Evolutionary conservation across 2,888 invertebrate species (phyloP), one percentile per base, ranked within the genome.

Genomic region (Callosobruchus maculatus): DNA sequence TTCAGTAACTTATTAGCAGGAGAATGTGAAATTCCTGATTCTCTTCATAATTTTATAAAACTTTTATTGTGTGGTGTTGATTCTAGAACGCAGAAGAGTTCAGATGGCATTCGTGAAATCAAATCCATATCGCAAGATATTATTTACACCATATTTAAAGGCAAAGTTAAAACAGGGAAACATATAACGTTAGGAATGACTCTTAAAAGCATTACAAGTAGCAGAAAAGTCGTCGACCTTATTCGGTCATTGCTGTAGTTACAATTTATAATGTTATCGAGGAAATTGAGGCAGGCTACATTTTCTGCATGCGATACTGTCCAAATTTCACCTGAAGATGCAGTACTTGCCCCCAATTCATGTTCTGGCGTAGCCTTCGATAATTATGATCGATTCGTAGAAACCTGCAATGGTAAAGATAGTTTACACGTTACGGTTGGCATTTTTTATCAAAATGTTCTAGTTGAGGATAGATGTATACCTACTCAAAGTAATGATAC

Each of bases 381-480:
- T 74, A 78, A 78, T 75, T 77, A 73, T 70, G 77, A 77, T 72
- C n/a, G 77, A 30, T 78, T 75, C 49, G 77, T 78, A 0, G 77
- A 78, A 68, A 78, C 77, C 21, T 26, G 21, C 49, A 73, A n/a
- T 21, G 77, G 75, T 21, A 77, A 75, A 73, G 75, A 77, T 67
- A 74, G 71, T 21, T 70, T 74, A 67, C 70, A 74, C 31, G 72
- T 69, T 18, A 72, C 73, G 2, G 70, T 73, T 2, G 70, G 71
- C 5, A 66, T 71, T 20, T 69, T 75, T 49, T 74, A 70, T 72
- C 73, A 75, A 21, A 21, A 75, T 67, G 67, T 73, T 71, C 31
- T 7, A 30, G n/a, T 9, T 3, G 31, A 20, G 3, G 70, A 71
- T 31, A 26, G 30, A 2, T 21, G 30, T 71, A 71, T 31, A 71